phyloP scores from a whole-genome alignment of 2,113 vertebrate species.

The Takifugu bimaculatus region DNA sequence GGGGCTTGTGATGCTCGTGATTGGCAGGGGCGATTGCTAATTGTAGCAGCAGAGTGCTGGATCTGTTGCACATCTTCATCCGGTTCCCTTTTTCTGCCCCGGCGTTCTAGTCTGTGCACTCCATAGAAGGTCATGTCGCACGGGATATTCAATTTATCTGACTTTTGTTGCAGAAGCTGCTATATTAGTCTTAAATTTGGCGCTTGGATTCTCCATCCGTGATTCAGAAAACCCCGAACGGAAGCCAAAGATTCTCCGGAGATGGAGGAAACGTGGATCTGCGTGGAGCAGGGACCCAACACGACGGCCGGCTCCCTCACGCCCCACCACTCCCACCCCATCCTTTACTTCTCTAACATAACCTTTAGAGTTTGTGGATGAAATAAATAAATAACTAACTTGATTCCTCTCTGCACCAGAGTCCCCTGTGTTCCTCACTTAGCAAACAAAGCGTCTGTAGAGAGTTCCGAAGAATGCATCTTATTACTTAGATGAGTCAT shows the following conservation, averaged over 20 bases:
- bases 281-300: constrained; percentile 55
- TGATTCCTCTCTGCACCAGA: constrained; percentile 28
- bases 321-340: constrained; percentile 61
- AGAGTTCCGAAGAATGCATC: constrained; percentile 76
- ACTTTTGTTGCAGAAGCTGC: constrained; percentile 47
- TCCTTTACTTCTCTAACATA: constrained; percentile 4
- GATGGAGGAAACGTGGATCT: constrained; percentile 59
- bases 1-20: constrained; percentile 52
- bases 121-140: constrained; percentile 40
- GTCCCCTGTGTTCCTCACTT: constrained; percentile 64
- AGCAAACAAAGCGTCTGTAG: constrained; percentile 70
- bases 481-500: constrained; percentile 79
- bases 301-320: constrained; percentile 45
- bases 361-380: no score
- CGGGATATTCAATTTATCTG: constrained; percentile 14
- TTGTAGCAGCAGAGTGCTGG: not conserved
- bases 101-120: constrained; percentile 34
- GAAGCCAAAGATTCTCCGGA: constrained; percentile 69
- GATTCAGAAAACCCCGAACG: constrained; percentile 72
- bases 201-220: constrained; percentile 62
- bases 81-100: constrained; percentile 23
- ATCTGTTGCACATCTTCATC: constrained; percentile 23
- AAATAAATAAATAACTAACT: no score
- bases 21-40: constrained; percentile 12
- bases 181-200: constrained; percentile 61